Percentiles rank a stretch among this genome's conserved stretches.
Evolutionary conservation across 2,797 vertebrate genomes (phyloP).

Genomic region (Cyclura pinguis): DNA sequence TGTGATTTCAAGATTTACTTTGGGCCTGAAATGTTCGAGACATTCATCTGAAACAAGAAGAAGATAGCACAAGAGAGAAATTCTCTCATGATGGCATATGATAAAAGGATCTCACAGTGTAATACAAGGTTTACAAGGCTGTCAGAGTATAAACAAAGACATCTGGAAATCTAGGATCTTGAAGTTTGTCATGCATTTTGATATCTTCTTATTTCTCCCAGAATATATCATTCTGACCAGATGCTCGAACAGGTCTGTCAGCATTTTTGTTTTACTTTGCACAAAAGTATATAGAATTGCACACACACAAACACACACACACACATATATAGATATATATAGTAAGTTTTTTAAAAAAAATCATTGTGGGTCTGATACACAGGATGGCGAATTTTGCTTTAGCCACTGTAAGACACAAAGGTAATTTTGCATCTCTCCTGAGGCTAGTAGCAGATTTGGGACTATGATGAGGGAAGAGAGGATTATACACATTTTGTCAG

Average conservation of each 20-base stretch:
- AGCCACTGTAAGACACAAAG: not conserved
- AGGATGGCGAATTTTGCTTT: not conserved
- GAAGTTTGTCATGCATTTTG: not conserved
- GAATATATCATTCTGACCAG: not conserved
- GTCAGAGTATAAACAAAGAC: conserved; percentile 9
- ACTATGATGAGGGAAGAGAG: not conserved
- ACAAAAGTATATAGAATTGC: not conserved
- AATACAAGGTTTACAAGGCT: not conserved
- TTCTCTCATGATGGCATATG: not conserved
- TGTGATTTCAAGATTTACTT: not conserved
- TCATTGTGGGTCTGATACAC: not conserved
- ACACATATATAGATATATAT: too few relatives aligned
- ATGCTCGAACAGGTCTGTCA: not conserved
- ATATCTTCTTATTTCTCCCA: not conserved
- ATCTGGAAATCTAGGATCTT: not conserved
- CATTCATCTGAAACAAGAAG: not conserved
- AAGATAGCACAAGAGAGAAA: not conserved
- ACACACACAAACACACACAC: too few relatives aligned
- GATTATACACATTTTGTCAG: not conserved
- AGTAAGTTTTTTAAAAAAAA: not conserved
- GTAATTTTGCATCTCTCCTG: not conserved
- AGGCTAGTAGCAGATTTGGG: not conserved
- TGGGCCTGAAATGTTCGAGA: not conserved
- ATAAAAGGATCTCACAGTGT: not conserved
- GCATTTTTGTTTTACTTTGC: not conserved